Evolutionary conservation across 1,140 invertebrate genomes (phyloP).

Genomic region (Conopomorpha cramerella): DNA sequence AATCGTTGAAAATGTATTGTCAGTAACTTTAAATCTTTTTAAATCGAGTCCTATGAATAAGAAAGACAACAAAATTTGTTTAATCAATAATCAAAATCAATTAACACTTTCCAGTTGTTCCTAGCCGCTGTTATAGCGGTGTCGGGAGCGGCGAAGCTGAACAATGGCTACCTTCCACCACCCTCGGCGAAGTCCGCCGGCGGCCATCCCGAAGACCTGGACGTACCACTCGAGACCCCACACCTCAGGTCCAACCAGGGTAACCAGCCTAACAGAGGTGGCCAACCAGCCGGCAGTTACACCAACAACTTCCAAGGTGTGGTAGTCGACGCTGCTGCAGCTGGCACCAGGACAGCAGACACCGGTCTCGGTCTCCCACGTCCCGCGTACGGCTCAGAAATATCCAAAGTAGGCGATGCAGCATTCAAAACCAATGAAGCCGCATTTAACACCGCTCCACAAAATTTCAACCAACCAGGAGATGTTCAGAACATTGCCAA

Average conservation of each 20-base stretch:
- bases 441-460: slow-evolving; percentile 5
- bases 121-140: slow-evolving; percentile 33
- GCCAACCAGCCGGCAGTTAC: slow-evolving; percentile 27
- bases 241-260: slow-evolving; percentile 15
- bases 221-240: slow-evolving; percentile 22
- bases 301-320: slow-evolving; percentile 38
- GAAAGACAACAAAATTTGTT: no score
- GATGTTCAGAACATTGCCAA: no score
- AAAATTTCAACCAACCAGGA: not conserved
- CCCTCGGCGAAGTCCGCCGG: slow-evolving; percentile 55
- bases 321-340: slow-evolving; percentile 31
- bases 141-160: slow-evolving; percentile 52
- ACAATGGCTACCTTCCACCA: slow-evolving; percentile 65
- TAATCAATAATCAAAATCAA: no score
- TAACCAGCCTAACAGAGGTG: slow-evolving; percentile 1
- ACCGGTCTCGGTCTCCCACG: slow-evolving; percentile 32
- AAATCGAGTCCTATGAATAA: no score
- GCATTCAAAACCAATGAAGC: slow-evolving; percentile 22
- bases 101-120: slow-evolving; percentile 25
- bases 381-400: slow-evolving; percentile 27
- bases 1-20: no score
- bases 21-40: no score
- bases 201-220: slow-evolving; percentile 31
- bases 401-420: slow-evolving; percentile 47
- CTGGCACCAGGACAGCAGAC: slow-evolving; percentile 29